Evolutionary conservation across 2,113 vertebrate species (phyloP), one percentile per base, ranked within the genome.

Genomic region (Paedocypris sp.): DNA sequence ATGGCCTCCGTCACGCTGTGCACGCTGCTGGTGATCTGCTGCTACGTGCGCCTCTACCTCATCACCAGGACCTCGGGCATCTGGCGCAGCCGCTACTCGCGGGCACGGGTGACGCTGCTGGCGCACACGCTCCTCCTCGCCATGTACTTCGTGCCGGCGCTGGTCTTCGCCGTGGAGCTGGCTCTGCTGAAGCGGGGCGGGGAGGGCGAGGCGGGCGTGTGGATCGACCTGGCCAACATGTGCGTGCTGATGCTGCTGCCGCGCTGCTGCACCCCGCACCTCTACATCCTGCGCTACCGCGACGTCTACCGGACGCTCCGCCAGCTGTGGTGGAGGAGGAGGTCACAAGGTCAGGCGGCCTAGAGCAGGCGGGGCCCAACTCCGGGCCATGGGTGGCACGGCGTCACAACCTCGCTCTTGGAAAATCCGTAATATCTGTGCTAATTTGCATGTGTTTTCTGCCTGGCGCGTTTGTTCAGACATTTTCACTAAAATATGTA

Each of bases 241-340:
- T 71, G 79, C 52, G 31, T 89, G 1, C 56, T 88, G 2, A 83
- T 82, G 80, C 32, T 87, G 70, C 71, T 88, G 54, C 87, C 87
- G 11, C 67, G 83, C 35, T 81, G 74, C 1, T 65, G 81, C 25
- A 80, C 83, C 4, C 87, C 89, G 1, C 84, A 80, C 23, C 51
- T 90, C 46, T 90, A 89, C 5, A 77, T 83, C 15, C 73, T 90
- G 25, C 73, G 84, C 53, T 88, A 89, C 73, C 72, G 78, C 4
- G 83, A 88, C 62, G 66, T 90, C 58, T 74, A 79, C 12, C 61
- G 80, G 1, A 72, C 70, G 0, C 16, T 89, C 3, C 67, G 69
- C 67, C 57, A 77, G 25, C 70, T 76, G 38, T 63, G 87, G 60
- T 69, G 68, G 25, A 43, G 73, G 1, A 70, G 72, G 41, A 73